Conservation (phyloP, 2,888 invertebrate genomes). For the Ochlodes sylvanus region DNA sequence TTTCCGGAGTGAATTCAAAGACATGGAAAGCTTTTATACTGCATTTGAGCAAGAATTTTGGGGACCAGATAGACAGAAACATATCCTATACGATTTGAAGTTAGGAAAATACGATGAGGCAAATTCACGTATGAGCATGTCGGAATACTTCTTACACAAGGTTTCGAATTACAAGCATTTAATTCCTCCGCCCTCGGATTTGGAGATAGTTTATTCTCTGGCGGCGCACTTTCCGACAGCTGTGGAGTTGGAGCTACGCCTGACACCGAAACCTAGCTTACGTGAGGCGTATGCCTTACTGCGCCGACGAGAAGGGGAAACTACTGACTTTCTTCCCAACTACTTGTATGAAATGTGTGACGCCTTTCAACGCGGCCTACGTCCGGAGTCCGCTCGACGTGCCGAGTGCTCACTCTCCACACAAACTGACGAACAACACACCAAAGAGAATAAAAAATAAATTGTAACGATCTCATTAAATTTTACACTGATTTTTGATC, state of each 20-base stretch:
- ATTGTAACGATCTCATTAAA: constrained; percentile 7
- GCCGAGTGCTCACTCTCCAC: constrained; percentile 56
- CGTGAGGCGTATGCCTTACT: constrained; percentile 77
- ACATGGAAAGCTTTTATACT: constrained; percentile 65
- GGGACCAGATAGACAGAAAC: constrained; percentile 76
- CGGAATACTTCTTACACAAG: constrained; percentile 79
- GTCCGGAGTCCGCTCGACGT: constrained; percentile 69
- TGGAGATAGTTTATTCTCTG: constrained; percentile 78
- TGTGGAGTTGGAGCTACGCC: constrained; percentile 75
- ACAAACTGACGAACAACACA: constrained; percentile 54
- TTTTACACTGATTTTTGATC: constrained; percentile 3
- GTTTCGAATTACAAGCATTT: constrained; percentile 78
- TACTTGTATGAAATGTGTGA: constrained; percentile 82
- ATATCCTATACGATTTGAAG: constrained; percentile 77
- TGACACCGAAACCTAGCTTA: constrained; percentile 77
- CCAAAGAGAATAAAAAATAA: constrained; percentile 48
- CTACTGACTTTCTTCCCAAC: constrained; percentile 75
- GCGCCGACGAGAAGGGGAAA: constrained; percentile 75
- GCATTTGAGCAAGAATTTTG: constrained; percentile 80
- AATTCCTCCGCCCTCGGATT: constrained; percentile 76
- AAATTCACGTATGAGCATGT: constrained; percentile 71
- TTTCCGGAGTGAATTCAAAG: constrained; percentile 72
- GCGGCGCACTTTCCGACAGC: constrained; percentile 79
- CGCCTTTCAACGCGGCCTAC: constrained; percentile 73
- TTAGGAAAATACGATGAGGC: constrained; percentile 75